phyloP scores from a whole-genome alignment of 2,113 vertebrate species.

The Rhineura floridana region DNA sequence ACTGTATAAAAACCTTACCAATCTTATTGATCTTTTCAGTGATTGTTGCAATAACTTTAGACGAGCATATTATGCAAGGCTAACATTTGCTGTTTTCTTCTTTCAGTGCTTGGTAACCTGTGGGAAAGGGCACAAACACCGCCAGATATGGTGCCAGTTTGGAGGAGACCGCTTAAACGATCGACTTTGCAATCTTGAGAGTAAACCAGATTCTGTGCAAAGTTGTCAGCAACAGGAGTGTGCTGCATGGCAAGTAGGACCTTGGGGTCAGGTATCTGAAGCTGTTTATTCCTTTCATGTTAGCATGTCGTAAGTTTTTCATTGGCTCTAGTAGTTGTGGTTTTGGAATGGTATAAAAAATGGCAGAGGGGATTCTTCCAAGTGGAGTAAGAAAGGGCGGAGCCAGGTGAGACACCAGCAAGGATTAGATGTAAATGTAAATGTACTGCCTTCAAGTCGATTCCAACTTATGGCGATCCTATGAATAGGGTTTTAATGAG shows the following conservation, averaged over 20 bases:
- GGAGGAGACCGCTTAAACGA: constrained; percentile 90
- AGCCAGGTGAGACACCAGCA: not conserved
- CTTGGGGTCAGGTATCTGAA: constrained; percentile 92
- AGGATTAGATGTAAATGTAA: too few species aligned
- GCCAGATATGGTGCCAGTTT: constrained; percentile 96
- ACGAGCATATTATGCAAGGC: rapidly evolving
- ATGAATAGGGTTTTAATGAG: too few species aligned
- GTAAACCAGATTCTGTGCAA: constrained; percentile 88
- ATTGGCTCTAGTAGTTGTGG: not conserved
- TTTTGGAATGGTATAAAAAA: not conserved
- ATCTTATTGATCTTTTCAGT: not conserved
- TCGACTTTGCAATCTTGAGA: constrained; percentile 81
- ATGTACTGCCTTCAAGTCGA: too few species aligned
- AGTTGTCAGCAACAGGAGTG: constrained; percentile 94
- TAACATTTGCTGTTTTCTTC: constrained; percentile 9
- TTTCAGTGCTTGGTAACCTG: constrained; percentile 95
- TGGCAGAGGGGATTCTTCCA: not conserved
- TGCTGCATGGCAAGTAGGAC: constrained; percentile 96
- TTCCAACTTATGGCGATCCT: too few species aligned
- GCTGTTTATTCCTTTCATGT: constrained; percentile 22
- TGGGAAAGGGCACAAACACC: constrained; percentile 93
- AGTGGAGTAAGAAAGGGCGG: not conserved
- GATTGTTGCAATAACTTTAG: not conserved
- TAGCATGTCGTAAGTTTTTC: not conserved
- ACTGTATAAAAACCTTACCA: not conserved